A percentile compares a stretch with the other conserved stretches of the same genome.
phyloP scores from a whole-genome alignment of 2,888 invertebrate genomes.

The Callosobruchus maculatus region DNA sequence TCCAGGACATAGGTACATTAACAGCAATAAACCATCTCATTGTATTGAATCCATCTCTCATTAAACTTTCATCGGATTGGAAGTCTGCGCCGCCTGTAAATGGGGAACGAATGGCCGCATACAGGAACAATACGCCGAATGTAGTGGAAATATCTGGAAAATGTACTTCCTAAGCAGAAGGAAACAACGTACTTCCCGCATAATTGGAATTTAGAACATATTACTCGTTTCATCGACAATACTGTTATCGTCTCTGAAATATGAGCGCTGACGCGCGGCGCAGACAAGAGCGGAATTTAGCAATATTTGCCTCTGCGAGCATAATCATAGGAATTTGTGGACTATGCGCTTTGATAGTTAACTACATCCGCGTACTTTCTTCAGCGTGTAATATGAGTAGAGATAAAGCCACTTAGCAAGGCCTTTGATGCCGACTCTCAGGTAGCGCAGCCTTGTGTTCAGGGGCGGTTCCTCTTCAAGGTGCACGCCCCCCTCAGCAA shows the following conservation, averaged over 20 bases:
- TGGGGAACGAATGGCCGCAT: neutral
- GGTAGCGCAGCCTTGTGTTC: neutral
- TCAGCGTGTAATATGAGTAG: neutral
- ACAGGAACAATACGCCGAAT: neutral
- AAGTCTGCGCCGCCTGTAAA: neutral
- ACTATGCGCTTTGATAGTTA: neutral
- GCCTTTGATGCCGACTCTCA: neutral
- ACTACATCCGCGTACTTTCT: neutral
- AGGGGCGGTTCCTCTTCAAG: too few relatives aligned
- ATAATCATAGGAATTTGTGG: neutral
- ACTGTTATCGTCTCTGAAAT: neutral
- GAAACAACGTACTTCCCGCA: neutral
- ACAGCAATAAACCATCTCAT: neutral
- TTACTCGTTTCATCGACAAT: neutral
- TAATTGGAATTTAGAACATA: neutral
- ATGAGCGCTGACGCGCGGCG: neutral
- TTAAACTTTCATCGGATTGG: neutral
- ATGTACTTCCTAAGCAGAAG: neutral
- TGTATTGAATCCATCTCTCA: neutral
- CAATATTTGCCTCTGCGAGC: neutral
- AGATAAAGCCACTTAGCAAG: neutral
- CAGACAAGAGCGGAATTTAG: neutral
- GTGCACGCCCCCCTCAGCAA: too few relatives aligned
- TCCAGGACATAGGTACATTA: neutral
- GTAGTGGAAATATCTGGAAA: neutral